Evolutionary conservation across 1,140 invertebrate species (phyloP), one percentile per base, ranked within the genome.

Genomic region (Lepidotrigona ventralis): DNA sequence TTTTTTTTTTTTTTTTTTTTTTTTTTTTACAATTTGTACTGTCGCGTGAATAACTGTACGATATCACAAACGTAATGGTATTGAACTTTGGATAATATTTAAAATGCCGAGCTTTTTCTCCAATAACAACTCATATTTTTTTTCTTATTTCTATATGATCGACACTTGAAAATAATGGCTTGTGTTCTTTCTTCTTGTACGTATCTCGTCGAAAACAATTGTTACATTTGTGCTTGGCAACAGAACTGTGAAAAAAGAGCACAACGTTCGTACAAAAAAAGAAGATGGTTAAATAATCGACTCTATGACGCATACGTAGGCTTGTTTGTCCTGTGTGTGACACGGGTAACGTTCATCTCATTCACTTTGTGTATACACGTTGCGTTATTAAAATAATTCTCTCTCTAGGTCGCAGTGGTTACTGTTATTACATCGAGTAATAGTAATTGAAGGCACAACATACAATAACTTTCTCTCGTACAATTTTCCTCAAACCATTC

Each of bases 11-110:
- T 33, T 33, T 33, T 33, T 33, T 33, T 33, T 33, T 33, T 33
- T 85, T 77, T 68, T 63, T 23, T 71, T 86, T 88, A 90, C 29
- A 86, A 84, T 90, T 90, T 90, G 89, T 90, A 90, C 88, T 90
- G 85, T 87, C 78, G 74, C 74, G 53, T 84, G 69, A 84, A 73
- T 78, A 76, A 74, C 46, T 78, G 26, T 46, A 83, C 54, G 21
- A 60, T 89, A 81, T 85, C 60, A 86, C 64, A 68, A 75, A 63
- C 21, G 29, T 83, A 76, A 85, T 15, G 53, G 19, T 81, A 79
- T 70, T 89, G 68, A 79, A 66, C 78, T 87, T 89, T 86, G 70
- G 82, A 83, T 89, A 89, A 89, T 83, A 85, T 90, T 85, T 86
- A 56, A 54, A 85, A 81, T 68, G 60, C 74, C 76, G 85, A 58